Base-by-base conservation (phyloP, 2,888 invertebrate genomes). In the Branchipolynoe longqiensis region DNA sequence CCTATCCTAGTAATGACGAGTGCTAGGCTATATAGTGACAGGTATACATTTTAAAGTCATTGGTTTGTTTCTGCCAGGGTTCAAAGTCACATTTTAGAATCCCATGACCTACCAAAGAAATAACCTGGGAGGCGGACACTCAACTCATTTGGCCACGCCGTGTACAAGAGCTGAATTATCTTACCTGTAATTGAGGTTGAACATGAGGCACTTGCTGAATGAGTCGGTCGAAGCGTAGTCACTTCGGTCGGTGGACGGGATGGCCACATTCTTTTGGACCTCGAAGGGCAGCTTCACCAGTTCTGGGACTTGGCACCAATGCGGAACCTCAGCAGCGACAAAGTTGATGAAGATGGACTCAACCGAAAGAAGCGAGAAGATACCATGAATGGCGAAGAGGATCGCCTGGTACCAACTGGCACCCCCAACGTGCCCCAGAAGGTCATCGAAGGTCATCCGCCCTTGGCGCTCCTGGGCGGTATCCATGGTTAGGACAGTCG, bases 191-290 rank as follows among this genome's bases (percentile, higher is more conserved):
- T 87, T 58, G 18, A 85, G 38, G 41, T 85, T 81, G 81, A 83
- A 88, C 83, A 85, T 85, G 40, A 64, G 22, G 48, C 88, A 88
- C 22, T 38, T 18, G 36, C 54, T 54, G 48, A n/a, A 78, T 3
- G 78, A 54, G 41, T 22, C 31, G 28, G 48, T 28, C 3, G 78
- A 78, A 0, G 22, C n/a, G 48, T 33, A 14, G 54, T 78, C 62
- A 40, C 82, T 86, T 40, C 69, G 40, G 22, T 25, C 48, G 1
- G n/a, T 38, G 0, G n/a, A 56, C 0, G 88, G 88, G 2, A 88
- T 85, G 38, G 88, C 87, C 6, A 89, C 85, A 48, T 85, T n/a
- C 69, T 84, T 87, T 81, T 88, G 88, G 3, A 58, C 58, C 33
- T 36, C 22, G 38, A 58, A 78, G 12, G 78, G 36, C 54, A 84